A percentile compares a stretch with the other conserved stretches of the same genome.
Evolutionary conservation across 1,140 invertebrate species (phyloP).

Genomic region (Rhyacophila brunnea): DNA sequence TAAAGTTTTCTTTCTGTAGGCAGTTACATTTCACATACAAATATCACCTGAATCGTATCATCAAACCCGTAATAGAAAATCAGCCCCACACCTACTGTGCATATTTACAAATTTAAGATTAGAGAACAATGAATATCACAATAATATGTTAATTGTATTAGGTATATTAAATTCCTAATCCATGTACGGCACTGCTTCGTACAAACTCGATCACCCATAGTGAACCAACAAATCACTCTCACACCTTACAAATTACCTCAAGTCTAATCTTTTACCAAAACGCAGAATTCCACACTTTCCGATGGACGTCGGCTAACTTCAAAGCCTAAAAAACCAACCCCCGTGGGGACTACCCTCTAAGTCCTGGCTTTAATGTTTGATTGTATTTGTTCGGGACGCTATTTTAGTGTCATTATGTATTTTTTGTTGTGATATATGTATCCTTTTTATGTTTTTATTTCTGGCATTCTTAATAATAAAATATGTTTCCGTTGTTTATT

Average conservation of each 20-base stretch:
- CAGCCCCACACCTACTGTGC: too few species aligned
- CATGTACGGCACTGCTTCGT: too few species aligned
- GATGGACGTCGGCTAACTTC: conserved; percentile 13
- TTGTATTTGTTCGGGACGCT: conserved; percentile 23
- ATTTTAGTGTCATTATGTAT: conserved; percentile 17
- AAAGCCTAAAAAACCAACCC: conserved; percentile 9
- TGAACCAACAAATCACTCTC: conserved; percentile 22
- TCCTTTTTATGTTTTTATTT: conserved; percentile 1
- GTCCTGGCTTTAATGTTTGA: neutral
- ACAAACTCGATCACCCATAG: neutral
- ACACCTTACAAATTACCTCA: conserved; percentile 25
- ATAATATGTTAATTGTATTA: too few species aligned
- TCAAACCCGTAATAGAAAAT: too few species aligned
- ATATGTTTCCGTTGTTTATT: too few species aligned
- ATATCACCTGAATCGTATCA: too few species aligned
- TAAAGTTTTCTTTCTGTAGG: too few species aligned
- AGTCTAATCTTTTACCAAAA: conserved; percentile 16
- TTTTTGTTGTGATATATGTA: conserved; percentile 2
- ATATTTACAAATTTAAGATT: too few species aligned
- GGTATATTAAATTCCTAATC: too few species aligned
- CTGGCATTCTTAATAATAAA: conserved; percentile 4
- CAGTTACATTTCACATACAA: too few species aligned
- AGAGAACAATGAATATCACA: too few species aligned
- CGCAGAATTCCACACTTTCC: conserved; percentile 8
- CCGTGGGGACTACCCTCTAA: conserved; percentile 3